Base-by-base conservation (phyloP, 2,113 vertebrate genomes). In the Canis aureus region DNA sequence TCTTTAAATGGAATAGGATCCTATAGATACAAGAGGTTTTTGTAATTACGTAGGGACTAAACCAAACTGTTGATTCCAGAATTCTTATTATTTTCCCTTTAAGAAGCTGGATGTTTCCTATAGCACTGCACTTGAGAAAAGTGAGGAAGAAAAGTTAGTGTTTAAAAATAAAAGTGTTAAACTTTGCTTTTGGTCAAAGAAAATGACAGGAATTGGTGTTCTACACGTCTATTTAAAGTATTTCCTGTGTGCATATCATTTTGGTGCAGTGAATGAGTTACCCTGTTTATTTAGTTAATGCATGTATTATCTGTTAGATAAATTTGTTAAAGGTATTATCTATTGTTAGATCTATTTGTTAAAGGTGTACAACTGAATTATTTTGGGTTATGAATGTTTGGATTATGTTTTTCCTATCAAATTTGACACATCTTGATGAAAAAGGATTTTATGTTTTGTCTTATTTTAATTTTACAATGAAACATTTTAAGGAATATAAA, bases 11-110 rank as follows among this genome's bases (percentile, higher is more conserved):
- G 82, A 57, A 91, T 32, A 92, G 97, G 95, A 98, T 97, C 89
- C 91, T 97, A 78, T 97, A 97, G 98, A 98, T 97, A 98, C 96
- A 98, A 93, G 16, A 94, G 4, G 69, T 97, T 96, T 95, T 95
- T 91, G 89, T 81, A 97, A 94, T 74, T 97, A 91, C 91, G 84
- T 74, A 95, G 66, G 11, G 55, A 94, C 35, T 96, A 97, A 97
- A 83, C 96, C 89, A 89, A 25, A 95, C 49, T 91, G 82, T 89
- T 98, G 95, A 97, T 82, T 94, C 16, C 2, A 6, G 49, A 89
- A 84, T 83, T 35, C 1, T 60, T 91, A 76, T 71, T 82, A 59
- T 25, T 78, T 95, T 62, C n/a, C 80, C 93, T 97, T 64, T 55
- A 49, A 80, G 64, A 92, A 97, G 13, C 32, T 10, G 29, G 32